Base-by-base conservation (phyloP, 2,113 vertebrate species). In the Cavia aperea region DNA sequence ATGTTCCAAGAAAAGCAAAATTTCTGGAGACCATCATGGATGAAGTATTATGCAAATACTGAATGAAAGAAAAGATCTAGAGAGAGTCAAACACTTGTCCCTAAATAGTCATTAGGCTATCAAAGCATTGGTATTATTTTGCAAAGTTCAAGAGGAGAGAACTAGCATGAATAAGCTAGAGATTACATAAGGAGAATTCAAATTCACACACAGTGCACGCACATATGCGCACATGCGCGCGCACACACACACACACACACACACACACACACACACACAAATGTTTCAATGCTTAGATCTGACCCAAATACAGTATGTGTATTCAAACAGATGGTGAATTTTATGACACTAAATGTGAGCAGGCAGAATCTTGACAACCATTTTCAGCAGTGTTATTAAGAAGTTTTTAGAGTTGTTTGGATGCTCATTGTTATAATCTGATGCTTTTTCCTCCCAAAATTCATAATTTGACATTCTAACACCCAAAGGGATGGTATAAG, bases 11-110 rank as follows among this genome's bases (percentile, higher is more conserved):
- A 15, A 81, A 87, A 91, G 7, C 12, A n/a, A 89, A 83, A 54
- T 86, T 86, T 92, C 88, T 93, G 9, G 60, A 94, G 78, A 77
- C 24, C 10, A 82, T 79, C 23, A 79, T 43, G 2, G 39, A 70
- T 92, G 29, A 89, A 21, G 33, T 78, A 68, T 89, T 93, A 4
- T 51, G 51, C 58, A 78, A 92, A 92, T 31, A 90, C 16, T 81
- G 43, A 81, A 58, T 83, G 14, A 86, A 91, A 65, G 2, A 16
- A 60, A 89, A 89, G 46, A 36, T 65, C 86, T 54, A 81, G 54
- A 87, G 70, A 77, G 31, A 51, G 60, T 5, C 14, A 92, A 81
- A 77, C 78, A 1, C 26, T 19, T 54, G 4, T 72, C 19, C 24
- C 78, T 24, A 86, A 54, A 75, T 49, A n/a, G 9, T 65, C 46